Conservation (phyloP, 1,140 invertebrate genomes). For the Cotesia chilonis region DNA sequence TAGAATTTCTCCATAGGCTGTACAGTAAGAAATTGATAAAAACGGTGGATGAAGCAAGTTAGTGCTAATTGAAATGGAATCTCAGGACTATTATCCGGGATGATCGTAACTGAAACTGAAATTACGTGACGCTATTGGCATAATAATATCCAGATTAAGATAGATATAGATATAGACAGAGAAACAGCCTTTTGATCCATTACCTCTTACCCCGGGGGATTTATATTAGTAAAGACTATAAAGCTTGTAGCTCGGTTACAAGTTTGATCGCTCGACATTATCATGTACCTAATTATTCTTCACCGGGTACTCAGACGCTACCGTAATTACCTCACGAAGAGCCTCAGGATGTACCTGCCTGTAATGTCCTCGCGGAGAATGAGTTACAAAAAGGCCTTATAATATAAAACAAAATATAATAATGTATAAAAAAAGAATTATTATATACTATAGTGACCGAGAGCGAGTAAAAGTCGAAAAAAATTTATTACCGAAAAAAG, state of each 20-base stretch:
- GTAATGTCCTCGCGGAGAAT: background rate
- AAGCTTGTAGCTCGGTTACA: constrained; percentile 12
- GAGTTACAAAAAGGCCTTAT: background rate
- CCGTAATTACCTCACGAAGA: constrained; percentile 39
- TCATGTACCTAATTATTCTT: constrained; percentile 43
- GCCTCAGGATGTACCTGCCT: constrained; percentile 20
- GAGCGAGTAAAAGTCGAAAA: background rate
- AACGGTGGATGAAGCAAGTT: background rate
- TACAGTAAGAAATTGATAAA: background rate
- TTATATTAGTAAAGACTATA: no score
- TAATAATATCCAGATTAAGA: constrained; percentile 13
- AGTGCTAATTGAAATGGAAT: constrained; percentile 17
- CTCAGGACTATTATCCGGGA: background rate
- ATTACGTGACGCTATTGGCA: constrained; percentile 33
- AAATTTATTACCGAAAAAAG: constrained; percentile 26
- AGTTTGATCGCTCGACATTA: constrained; percentile 39
- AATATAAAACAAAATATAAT: no score
- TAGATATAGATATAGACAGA: no score
- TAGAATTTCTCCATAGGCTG: no score
- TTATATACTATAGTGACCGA: no score
- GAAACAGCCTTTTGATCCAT: constrained; percentile 11
- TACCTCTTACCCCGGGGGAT: background rate
- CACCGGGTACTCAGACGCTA: constrained; percentile 32
- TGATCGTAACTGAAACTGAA: background rate
- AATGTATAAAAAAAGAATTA: constrained; percentile 12